Evolutionary conservation across 2,888 invertebrate genomes (phyloP), one percentile per base, ranked within the genome.

Genomic region (Cephus spinipes): DNA sequence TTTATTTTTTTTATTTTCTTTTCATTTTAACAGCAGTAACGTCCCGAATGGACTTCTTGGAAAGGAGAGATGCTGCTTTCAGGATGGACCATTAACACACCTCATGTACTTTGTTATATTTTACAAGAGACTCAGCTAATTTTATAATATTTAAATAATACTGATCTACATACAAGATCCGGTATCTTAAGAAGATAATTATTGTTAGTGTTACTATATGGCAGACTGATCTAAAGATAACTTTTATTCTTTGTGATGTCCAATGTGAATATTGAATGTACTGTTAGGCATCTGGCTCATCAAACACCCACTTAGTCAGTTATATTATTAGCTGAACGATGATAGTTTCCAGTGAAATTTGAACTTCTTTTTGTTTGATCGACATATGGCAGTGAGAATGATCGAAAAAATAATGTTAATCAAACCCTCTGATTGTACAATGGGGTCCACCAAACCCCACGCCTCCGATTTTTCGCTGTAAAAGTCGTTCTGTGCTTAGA

Each of bases 281-380:
- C 11, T 12, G 35, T 77, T 77, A 74, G 32, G 68, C 77, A 74
- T 74, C 77, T 74, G 68, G 73, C 4, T 68, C 68, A 71, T 71
- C 15, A 71, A 71, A 71, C 71, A 15, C 12, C 32, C 71, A 33
- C 31, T 71, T 71, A 33, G 31, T 33, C 71, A 32, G 71, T 71
- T 71, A 32, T 71, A 71, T 71, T 71, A 71, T 71, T 71, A 71
- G 71, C 55, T 55, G 23, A 55, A 2, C 23, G 55, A 55, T 55
- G 23, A 9, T 55, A 23, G 55, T 55, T 23, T 23, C 23, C 23
- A 55, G 9, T 23, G 55, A 23, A 55, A 55, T 55, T 55, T 55
- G 0, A 55, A 55, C 23, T 55, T 23, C 9, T 23, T 55, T 55
- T 55, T 55, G 55, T 23, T 23, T 23, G 2, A 55, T 55, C 23